Conservation (phyloP, 92 coral and sea anemone genomes). For the Porites cylindrica region DNA sequence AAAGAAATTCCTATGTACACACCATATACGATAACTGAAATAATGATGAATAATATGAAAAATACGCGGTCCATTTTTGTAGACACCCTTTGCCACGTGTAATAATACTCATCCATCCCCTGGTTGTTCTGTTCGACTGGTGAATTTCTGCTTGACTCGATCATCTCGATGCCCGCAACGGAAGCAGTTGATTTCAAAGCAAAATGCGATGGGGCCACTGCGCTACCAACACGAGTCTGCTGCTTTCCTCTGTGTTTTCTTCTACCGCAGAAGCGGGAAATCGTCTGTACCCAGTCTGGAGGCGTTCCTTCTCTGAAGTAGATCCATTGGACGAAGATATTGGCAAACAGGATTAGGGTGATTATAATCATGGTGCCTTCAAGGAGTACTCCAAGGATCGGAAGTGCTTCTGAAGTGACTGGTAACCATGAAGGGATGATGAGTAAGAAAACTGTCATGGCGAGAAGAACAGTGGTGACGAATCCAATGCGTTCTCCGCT, state of each 20-base stretch:
- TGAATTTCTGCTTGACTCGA: slow-evolving; percentile 13
- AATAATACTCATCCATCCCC: not conserved
- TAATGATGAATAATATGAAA: slow-evolving; percentile 20
- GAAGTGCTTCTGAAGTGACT: slow-evolving; percentile 70
- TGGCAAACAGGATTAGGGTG: slow-evolving; percentile 62
- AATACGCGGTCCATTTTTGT: slow-evolving; percentile 36
- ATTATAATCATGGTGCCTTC: slow-evolving; percentile 52
- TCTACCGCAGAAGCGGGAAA: not conserved
- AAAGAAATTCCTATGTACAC: not conserved
- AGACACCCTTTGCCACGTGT: slow-evolving; percentile 46
- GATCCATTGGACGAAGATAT: slow-evolving; percentile 65
- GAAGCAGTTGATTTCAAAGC: slow-evolving; percentile 8
- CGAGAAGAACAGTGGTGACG: slow-evolving; percentile 83
- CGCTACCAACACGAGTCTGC: not conserved
- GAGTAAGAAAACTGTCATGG: slow-evolving; percentile 86
- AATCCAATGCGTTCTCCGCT: slow-evolving; percentile 94
- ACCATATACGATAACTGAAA: slow-evolving; percentile 5
- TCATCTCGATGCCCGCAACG: slow-evolving; percentile 19
- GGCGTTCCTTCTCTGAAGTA: slow-evolving; percentile 69
- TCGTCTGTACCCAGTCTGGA: slow-evolving; percentile 25
- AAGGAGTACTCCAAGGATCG: slow-evolving; percentile 65
- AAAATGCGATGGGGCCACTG: not conserved
- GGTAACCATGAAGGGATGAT: slow-evolving; percentile 73
- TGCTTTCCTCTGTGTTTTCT: not conserved
- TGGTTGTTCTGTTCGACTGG: not conserved